phyloP scores from a whole-genome alignment of 37 sponge, comb jelly and placozoan species.

The Crambe crambe region DNA sequence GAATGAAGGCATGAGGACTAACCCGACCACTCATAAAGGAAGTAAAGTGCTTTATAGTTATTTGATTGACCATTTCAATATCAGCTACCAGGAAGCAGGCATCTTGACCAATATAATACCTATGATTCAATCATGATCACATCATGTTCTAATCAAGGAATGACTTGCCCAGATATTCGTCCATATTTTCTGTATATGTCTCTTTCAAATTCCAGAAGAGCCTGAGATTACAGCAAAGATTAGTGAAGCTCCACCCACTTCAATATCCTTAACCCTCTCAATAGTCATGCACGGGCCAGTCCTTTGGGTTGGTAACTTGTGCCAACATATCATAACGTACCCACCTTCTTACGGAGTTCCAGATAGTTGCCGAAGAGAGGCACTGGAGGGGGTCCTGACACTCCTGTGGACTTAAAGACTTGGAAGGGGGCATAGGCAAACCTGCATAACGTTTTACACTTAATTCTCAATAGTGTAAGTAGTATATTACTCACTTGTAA shows the following conservation, averaged over 20 bases:
- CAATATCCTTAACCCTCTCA: too few relatives aligned
- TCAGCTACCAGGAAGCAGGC: conserved; percentile 34
- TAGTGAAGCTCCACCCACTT: too few relatives aligned
- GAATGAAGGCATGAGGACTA: not conserved
- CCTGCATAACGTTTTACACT: too few relatives aligned
- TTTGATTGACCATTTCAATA: conserved; percentile 51
- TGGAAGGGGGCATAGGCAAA: too few relatives aligned
- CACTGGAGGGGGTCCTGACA: not conserved
- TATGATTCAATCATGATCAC: not conserved
- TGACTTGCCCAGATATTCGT: conserved; percentile 24
- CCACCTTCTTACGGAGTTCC: too few relatives aligned
- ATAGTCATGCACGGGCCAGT: too few relatives aligned
- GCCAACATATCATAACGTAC: too few relatives aligned
- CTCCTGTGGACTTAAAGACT: too few relatives aligned
- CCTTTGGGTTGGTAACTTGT: too few relatives aligned
- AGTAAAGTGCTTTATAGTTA: conserved; percentile 49
- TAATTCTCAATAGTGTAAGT: too few relatives aligned
- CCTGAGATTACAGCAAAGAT: too few relatives aligned
- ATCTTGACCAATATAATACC: conserved; percentile 48
- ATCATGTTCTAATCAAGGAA: not conserved
- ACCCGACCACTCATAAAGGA: conserved; percentile 38
- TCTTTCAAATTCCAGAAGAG: not conserved
- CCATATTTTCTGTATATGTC: conserved; percentile 14
- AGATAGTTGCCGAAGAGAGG: not conserved
- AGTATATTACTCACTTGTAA: too few relatives aligned